Conservation (phyloP, 2,888 invertebrate genomes). For the Drosophila meridionalis region DNA sequence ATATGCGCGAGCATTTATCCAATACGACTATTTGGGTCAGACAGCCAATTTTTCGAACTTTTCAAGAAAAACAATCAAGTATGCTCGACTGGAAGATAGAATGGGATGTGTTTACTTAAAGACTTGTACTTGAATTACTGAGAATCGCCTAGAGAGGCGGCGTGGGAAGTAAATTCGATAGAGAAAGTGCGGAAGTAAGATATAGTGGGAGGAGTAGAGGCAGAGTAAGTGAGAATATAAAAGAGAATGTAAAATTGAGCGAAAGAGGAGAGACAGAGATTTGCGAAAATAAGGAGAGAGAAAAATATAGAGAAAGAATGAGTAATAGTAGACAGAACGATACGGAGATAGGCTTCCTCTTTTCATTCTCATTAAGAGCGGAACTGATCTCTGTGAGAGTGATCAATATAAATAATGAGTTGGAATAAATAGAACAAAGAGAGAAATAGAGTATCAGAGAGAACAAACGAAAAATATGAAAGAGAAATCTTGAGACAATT, state of each 20-base stretch:
- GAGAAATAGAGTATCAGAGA: no score
- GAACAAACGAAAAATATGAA: no score
- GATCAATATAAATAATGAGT: no score
- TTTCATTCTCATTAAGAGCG: no score
- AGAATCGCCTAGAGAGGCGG: background rate
- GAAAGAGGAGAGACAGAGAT: background rate
- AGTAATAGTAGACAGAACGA: background rate
- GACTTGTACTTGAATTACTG: background rate
- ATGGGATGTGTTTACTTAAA: background rate
- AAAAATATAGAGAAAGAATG: background rate
- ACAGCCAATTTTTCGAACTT: constrained; percentile 22
- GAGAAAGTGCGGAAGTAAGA: background rate
- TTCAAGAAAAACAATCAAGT: constrained; percentile 11
- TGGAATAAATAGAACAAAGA: no score
- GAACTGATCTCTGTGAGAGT: no score
- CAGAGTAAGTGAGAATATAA: background rate
- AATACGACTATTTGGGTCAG: constrained; percentile 55
- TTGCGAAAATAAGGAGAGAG: background rate
- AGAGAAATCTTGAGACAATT: no score
- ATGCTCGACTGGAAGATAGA: constrained; percentile 1
- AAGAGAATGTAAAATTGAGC: background rate
- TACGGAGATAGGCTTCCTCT: no score
- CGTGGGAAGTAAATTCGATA: background rate
- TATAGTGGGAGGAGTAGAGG: background rate
- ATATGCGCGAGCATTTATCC: constrained; percentile 23